Conservation (phyloP, 2,797 vertebrate species). For the Basileuterus tristriatus region DNA sequence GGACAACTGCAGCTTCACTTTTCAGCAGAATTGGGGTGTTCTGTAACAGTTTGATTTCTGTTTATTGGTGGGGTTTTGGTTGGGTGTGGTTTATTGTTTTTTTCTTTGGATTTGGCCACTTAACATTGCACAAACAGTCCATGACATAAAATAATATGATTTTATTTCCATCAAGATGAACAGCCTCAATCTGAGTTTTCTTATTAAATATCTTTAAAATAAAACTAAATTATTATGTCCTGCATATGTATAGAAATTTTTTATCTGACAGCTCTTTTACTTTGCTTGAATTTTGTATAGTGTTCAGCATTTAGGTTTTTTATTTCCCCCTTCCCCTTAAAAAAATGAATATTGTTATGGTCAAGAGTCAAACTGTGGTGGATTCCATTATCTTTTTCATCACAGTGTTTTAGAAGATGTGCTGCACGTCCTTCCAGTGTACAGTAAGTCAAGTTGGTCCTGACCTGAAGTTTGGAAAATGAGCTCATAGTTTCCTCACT, state of each 20-base stretch:
- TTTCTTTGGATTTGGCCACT: background rate
- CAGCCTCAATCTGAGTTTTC: background rate
- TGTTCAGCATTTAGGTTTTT: rapidly evolving
- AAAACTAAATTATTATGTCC: rapidly evolving
- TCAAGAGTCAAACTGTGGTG: background rate
- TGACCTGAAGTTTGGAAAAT: background rate
- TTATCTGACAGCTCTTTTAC: background rate
- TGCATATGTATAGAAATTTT: background rate
- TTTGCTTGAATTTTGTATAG: background rate
- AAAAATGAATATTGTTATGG: background rate
- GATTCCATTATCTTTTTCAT: background rate
- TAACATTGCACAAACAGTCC: background rate
- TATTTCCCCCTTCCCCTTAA: rapidly evolving
- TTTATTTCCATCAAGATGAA: background rate
- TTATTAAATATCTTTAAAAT: background rate
- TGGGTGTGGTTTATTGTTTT: background rate
- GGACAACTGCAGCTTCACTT: background rate
- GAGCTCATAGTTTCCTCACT: background rate
- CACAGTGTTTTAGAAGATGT: background rate
- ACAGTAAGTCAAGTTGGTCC: background rate
- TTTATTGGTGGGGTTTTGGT: rapidly evolving
- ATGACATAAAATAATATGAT: background rate
- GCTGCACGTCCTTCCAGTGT: background rate
- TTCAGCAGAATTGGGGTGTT: background rate
- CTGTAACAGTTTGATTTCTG: background rate